Conservation (phyloP, 2,113 vertebrate genomes). For the Gnathonemus echidnorhynchus region DNA sequence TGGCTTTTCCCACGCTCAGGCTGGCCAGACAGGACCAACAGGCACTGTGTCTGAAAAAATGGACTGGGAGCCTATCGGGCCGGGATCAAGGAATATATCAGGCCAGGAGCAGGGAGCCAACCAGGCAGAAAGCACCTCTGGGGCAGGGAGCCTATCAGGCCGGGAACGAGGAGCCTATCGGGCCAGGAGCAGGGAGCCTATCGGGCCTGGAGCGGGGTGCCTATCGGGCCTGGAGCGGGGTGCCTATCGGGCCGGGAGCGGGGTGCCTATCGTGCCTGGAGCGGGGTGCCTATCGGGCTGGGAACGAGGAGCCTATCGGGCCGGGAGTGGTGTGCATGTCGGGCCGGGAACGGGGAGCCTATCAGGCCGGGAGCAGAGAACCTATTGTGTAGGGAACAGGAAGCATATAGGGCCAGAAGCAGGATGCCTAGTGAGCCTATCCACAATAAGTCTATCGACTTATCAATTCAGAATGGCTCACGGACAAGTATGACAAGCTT, state of each 20-base stretch:
- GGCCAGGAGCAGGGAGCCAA: neutral
- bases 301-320: neutral
- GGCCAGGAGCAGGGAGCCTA: neutral
- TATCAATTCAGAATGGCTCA: constrained; percentile 56
- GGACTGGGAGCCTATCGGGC: neutral
- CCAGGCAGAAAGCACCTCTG: neutral
- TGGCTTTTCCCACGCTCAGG: constrained; percentile 14
- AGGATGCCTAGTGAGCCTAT: neutral
- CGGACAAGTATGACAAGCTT: constrained; percentile 38
- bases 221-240: neutral
- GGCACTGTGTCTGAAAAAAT: neutral
- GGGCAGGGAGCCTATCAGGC: neutral
- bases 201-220: too few relatives aligned
- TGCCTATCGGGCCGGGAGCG: neutral
- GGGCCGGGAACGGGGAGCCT: neutral
- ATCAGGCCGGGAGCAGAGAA: neutral
- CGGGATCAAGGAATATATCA: too few relatives aligned
- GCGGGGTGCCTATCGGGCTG: too few relatives aligned
- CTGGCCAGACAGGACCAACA: neutral
- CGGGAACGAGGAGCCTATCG: neutral
- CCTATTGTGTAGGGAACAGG: neutral
- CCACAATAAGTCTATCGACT: constrained; percentile 36
- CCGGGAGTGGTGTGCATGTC: neutral
- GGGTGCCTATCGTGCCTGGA: neutral
- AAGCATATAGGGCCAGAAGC: neutral